A percentile compares a stretch with the other conserved stretches of the same genome.
phyloP scores from a whole-genome alignment of 2,888 invertebrate genomes.

The Drosophila paracracens region DNA sequence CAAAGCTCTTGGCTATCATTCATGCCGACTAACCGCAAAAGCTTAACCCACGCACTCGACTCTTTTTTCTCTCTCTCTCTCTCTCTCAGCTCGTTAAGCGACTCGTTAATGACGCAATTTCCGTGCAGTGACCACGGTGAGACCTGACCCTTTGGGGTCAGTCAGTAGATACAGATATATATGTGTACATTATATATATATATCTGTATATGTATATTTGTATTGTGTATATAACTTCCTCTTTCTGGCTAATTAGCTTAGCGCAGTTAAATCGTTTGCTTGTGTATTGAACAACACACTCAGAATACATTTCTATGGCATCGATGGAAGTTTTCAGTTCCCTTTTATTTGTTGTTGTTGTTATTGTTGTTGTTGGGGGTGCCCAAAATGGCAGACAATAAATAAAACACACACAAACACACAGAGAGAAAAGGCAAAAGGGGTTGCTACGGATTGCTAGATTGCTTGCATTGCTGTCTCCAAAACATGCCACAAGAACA shows the following conservation, averaged over 20 bases:
- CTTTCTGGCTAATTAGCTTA: slow-evolving; percentile 74
- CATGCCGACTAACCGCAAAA: slow-evolving; percentile 46
- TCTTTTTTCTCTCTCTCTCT: not conserved
- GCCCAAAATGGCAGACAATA: slow-evolving; percentile 70
- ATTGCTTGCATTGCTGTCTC: slow-evolving; percentile 40
- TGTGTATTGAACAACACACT: slow-evolving; percentile 51
- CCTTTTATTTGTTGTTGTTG: not conserved
- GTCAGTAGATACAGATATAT: not conserved
- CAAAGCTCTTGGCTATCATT: slow-evolving; percentile 43
- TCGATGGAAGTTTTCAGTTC: slow-evolving; percentile 36
- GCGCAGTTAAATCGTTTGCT: slow-evolving; percentile 64
- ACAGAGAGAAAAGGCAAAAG: slow-evolving; percentile 5
- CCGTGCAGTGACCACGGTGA: slow-evolving; percentile 57
- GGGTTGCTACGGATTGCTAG: slow-evolving; percentile 21
- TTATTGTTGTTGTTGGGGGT: slow-evolving; percentile 9
- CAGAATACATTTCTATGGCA: slow-evolving; percentile 68
- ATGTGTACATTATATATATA: not conserved
- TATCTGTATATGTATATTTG: not conserved
- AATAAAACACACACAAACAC: slow-evolving; percentile 48
- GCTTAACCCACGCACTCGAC: slow-evolving; percentile 48
- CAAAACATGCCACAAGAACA: slow-evolving; percentile 54
- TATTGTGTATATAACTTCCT: slow-evolving; percentile 34
- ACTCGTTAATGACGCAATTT: slow-evolving; percentile 78
- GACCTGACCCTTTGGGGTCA: slow-evolving; percentile 75
- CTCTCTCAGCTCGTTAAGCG: slow-evolving; percentile 54